Evolutionary conservation across 2,888 invertebrate species (phyloP).

Genomic region (Drosophila merina): DNA sequence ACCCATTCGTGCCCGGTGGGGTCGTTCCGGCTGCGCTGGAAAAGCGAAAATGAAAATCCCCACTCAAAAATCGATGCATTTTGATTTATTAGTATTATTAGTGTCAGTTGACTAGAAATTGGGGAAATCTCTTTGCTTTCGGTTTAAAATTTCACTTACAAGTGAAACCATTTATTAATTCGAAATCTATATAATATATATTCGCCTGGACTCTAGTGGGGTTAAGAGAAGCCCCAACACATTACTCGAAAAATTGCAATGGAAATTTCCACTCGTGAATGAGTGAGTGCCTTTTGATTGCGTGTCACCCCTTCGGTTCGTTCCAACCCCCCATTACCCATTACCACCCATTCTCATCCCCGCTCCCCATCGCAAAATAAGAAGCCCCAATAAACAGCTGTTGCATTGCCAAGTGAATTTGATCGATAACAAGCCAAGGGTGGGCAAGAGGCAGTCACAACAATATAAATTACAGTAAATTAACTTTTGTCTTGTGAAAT

Average conservation of each 20-base stretch:
- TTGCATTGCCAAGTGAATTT: constrained; percentile 36
- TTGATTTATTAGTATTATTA: not conserved
- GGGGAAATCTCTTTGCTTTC: not conserved
- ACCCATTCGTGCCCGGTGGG: constrained; percentile 59
- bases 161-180: no score
- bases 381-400: constrained; percentile 23
- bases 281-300: constrained; percentile 34
- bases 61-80: not conserved
- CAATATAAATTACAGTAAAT: constrained; percentile 2
- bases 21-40: constrained; percentile 48
- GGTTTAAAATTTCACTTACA: not conserved
- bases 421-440: constrained; percentile 25
- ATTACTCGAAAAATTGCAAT: constrained; percentile 66
- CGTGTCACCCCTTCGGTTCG: constrained; percentile 11
- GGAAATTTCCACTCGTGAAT: constrained; percentile 77
- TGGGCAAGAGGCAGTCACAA: not conserved
- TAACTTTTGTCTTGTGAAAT: not conserved
- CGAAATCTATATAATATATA: no score
- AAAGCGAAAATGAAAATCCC: constrained; percentile 16
- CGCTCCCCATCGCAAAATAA: not conserved
- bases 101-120: not conserved
- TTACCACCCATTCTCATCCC: not conserved
- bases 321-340: constrained; percentile 3
- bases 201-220: constrained; percentile 16
- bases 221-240: constrained; percentile 56